phyloP scores from a whole-genome alignment of 2,797 vertebrate genomes.

The Microchirus variegatus region DNA sequence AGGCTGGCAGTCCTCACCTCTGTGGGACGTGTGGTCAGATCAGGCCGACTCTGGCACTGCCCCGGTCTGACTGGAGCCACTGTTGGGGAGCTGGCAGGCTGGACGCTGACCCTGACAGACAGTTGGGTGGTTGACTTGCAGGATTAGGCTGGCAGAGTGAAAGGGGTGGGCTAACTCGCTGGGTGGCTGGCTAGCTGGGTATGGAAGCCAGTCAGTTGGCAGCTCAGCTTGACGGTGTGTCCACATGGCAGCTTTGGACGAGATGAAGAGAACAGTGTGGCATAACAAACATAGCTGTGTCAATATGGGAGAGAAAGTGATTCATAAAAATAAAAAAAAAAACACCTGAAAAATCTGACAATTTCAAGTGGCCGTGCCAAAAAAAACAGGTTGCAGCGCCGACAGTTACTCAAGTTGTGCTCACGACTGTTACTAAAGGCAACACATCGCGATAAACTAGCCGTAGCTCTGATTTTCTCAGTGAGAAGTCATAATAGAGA shows the following conservation, averaged over 20 bases:
- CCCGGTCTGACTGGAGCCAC: conserved; percentile 16
- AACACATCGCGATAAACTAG: no score
- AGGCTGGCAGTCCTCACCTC: conserved; percentile 19
- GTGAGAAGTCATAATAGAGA: no score
- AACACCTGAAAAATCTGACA: conserved; percentile 22
- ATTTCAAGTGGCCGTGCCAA: conserved; percentile 34
- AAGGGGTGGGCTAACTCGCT: conserved; percentile 32
- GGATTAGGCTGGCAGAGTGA: conserved; percentile 41
- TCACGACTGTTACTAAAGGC: no score
- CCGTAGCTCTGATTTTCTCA: no score
- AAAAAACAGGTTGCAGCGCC: neutral
- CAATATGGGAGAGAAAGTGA: conserved; percentile 21
- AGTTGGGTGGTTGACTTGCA: conserved; percentile 23
- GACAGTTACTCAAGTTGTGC: no score
- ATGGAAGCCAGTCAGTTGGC: conserved; percentile 39
- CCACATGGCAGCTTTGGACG: conserved; percentile 59
- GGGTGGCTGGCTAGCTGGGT: conserved; percentile 49
- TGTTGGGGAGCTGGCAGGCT: conserved; percentile 28
- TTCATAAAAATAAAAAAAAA: conserved; percentile 18
- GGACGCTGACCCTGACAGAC: conserved; percentile 17
- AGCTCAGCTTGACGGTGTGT: conserved; percentile 42
- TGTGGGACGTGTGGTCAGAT: conserved; percentile 19
- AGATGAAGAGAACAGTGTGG: conserved; percentile 22
- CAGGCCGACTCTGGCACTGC: conserved; percentile 20
- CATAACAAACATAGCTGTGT: conserved; percentile 37